phyloP scores from a whole-genome alignment of 2,797 vertebrate species.

The Enteromius trimaculatus region DNA sequence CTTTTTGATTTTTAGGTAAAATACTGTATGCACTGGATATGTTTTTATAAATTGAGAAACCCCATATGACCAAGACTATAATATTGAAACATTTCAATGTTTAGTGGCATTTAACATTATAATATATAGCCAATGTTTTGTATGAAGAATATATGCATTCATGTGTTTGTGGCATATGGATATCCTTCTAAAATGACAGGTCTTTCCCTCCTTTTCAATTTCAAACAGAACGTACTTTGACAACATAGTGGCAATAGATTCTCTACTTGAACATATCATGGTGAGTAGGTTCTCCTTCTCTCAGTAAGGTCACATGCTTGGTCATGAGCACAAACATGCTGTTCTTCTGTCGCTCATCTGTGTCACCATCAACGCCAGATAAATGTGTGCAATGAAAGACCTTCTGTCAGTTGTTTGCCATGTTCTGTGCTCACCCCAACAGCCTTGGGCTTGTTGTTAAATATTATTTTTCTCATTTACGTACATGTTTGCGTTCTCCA shows the following conservation, averaged over 20 bases:
- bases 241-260: slow-evolving; percentile 99
- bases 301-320: slow-evolving; percentile 48
- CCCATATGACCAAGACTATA: background rate
- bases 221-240: slow-evolving; percentile 96
- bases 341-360: slow-evolving; percentile 55
- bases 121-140: background rate
- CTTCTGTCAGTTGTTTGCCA: slow-evolving; percentile 45
- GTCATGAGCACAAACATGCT: slow-evolving; percentile 51
- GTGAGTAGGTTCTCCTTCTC: slow-evolving; percentile 81
- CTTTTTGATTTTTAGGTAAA: background rate
- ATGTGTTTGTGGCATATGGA: background rate
- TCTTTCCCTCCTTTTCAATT: slow-evolving; percentile 56
- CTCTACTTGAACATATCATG: slow-evolving; percentile 99
- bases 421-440: slow-evolving; percentile 35
- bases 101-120: background rate
- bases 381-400: slow-evolving; percentile 48
- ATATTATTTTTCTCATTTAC: background rate
- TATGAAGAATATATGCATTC: background rate
- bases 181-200: slow-evolving; percentile 21
- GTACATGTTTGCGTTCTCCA: slow-evolving; percentile 25
- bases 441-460: slow-evolving; percentile 49
- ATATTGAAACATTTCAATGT: background rate
- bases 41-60: background rate
- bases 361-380: slow-evolving; percentile 43
- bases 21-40: background rate